Conservation (phyloP, 2,888 invertebrate species). For the Meganola albula region DNA sequence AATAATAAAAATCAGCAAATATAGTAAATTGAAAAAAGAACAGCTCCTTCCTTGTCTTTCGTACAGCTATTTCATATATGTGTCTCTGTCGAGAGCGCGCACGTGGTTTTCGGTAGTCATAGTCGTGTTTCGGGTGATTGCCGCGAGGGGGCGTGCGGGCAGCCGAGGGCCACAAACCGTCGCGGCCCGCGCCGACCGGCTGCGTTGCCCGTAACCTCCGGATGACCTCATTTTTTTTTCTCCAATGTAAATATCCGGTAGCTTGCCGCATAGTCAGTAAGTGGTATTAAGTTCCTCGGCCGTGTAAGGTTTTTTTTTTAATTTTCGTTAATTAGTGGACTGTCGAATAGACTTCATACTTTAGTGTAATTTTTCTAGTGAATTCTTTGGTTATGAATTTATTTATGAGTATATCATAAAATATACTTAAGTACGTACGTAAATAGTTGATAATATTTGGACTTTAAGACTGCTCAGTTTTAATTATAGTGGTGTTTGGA, state of each 20-base stretch:
- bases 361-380: conserved; percentile 50
- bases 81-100: conserved; percentile 58
- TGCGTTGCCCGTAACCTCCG: conserved; percentile 76
- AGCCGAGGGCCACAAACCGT: conserved; percentile 61
- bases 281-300: conserved; percentile 74
- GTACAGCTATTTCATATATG: conserved; percentile 22
- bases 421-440: conserved; percentile 39
- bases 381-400: conserved; percentile 40
- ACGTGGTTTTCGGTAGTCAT: conserved; percentile 62
- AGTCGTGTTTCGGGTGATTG: conserved; percentile 37
- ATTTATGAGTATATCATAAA: conserved; percentile 27
- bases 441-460: no score
- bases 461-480: conserved; percentile 39
- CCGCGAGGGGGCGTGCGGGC: conserved; percentile 33
- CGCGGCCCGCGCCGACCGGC: conserved; percentile 75
- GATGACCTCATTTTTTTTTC: conserved; percentile 77
- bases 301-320: conserved; percentile 48
- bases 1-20: conserved; percentile 76
- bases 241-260: conserved; percentile 77
- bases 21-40: conserved; percentile 76
- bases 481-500: conserved; percentile 42
- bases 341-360: conserved; percentile 45
- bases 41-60: conserved; percentile 44
- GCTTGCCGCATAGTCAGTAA: conserved; percentile 75
- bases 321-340: conserved; percentile 45